Percentiles rank a stretch among this genome's conserved stretches.
Evolutionary conservation across 2,888 invertebrate genomes (phyloP).

Genomic region (Actias luna): DNA sequence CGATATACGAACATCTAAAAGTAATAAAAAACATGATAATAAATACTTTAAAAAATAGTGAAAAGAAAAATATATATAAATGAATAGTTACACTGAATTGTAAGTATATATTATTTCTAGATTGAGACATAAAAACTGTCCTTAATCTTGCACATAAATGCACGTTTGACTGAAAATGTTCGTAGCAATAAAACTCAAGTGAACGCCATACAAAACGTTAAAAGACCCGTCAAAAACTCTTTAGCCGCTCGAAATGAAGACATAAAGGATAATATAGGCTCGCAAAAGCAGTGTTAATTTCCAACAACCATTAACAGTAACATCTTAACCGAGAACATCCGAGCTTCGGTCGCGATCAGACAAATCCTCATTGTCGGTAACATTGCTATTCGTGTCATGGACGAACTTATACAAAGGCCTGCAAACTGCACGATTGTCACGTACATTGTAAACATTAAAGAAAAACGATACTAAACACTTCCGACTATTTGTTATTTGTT

Average conservation of each 20-base stretch:
- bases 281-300: slow-evolving; percentile 65
- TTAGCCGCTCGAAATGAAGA: slow-evolving; percentile 60
- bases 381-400: slow-evolving; percentile 54
- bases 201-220: slow-evolving; percentile 36
- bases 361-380: slow-evolving; percentile 56
- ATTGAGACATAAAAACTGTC: neutral
- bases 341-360: slow-evolving; percentile 47
- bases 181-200: slow-evolving; percentile 30
- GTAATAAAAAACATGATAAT: neutral
- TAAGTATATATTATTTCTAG: neutral
- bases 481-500: slow-evolving; percentile 31
- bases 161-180: slow-evolving; percentile 14
- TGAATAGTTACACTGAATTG: neutral
- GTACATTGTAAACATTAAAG: slow-evolving; percentile 52
- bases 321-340: slow-evolving; percentile 52
- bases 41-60: neutral
- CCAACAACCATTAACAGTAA: slow-evolving; percentile 58
- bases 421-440: slow-evolving; percentile 45
- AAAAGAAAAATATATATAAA: neutral
- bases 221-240: slow-evolving; percentile 29
- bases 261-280: slow-evolving; percentile 57
- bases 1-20: too few species aligned
- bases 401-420: slow-evolving; percentile 36
- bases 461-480: slow-evolving; percentile 42
- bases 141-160: neutral